phyloP scores from a whole-genome alignment of 2,888 invertebrate genomes.

The Eupsilia transversa region DNA sequence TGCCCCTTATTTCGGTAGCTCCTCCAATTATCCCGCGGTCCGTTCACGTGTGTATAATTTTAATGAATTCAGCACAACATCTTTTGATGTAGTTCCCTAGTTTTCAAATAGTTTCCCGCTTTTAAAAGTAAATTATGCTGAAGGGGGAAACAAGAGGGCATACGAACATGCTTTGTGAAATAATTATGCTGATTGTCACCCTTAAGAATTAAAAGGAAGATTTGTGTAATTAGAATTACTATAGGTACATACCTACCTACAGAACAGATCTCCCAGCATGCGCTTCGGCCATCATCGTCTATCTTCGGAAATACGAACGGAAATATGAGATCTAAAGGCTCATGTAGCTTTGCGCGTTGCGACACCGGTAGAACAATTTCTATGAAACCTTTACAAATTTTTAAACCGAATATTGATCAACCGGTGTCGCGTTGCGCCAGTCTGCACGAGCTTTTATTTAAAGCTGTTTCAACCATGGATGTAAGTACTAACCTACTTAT shows the following conservation, averaged over 20 bases:
- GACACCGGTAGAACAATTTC: too few species aligned
- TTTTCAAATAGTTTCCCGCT: conserved; percentile 51
- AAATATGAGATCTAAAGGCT: background rate
- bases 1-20: conserved; percentile 71
- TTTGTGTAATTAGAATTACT: conserved; percentile 3
- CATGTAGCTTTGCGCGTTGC: too few species aligned
- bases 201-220: background rate
- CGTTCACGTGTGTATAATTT: conserved; percentile 70
- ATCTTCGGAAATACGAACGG: background rate
- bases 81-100: conserved; percentile 71
- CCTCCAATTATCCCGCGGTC: conserved; percentile 77
- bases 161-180: conserved; percentile 18
- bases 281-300: background rate
- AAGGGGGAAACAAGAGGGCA: conserved; percentile 24
- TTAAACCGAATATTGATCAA: too few species aligned
- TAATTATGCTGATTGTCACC: conserved; percentile 16
- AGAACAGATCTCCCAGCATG: background rate
- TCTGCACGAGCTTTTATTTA: too few species aligned
- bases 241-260: too few species aligned
- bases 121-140: conserved; percentile 40
- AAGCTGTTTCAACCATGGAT: background rate
- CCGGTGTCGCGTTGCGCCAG: too few species aligned
- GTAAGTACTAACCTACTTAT: background rate
- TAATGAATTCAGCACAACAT: conserved; percentile 75
- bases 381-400: too few species aligned